Evolutionary conservation across 1,140 invertebrate species (phyloP).

Genomic region (Drosophila pandora): DNA sequence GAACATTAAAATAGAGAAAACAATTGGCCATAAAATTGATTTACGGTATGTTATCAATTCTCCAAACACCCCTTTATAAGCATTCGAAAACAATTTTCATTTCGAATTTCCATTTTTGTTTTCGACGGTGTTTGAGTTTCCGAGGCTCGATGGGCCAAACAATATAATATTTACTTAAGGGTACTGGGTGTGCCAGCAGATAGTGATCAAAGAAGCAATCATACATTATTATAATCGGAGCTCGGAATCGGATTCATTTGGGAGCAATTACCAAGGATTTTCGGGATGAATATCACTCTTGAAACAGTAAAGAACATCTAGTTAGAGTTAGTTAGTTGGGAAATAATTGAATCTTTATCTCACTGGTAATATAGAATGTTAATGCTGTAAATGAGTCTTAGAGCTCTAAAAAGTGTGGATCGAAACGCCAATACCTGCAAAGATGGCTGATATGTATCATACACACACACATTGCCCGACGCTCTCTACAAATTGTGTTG

Average conservation of each 20-base stretch:
- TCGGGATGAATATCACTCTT: too few species aligned
- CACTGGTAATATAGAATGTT: too few species aligned
- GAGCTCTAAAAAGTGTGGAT: neutral
- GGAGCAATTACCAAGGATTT: too few species aligned
- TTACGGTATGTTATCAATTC: conserved; percentile 49
- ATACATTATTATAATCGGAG: neutral
- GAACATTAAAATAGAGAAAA: conserved; percentile 41
- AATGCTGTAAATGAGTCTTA: too few species aligned
- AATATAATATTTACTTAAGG: conserved; percentile 10
- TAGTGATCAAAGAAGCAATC: neutral
- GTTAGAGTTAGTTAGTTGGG: too few species aligned
- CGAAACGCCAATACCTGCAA: neutral
- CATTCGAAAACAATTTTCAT: conserved; percentile 8
- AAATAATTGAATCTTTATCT: too few species aligned
- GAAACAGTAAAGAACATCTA: too few species aligned
- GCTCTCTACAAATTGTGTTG: conserved; percentile 30
- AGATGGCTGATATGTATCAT: conserved; percentile 13
- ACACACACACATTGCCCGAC: neutral
- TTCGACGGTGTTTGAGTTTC: conserved; percentile 21
- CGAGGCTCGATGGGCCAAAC: conserved; percentile 38
- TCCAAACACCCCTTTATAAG: conserved; percentile 4
- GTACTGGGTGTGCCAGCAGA: neutral
- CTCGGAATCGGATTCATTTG: too few species aligned
- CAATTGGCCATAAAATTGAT: conserved; percentile 65
- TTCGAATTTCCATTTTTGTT: conserved; percentile 27